These are phyloP conservation scores for Plebejus argus DNA, from an alignment of 2,888 invertebrate species.

Conservation along the genomic window DNA sequence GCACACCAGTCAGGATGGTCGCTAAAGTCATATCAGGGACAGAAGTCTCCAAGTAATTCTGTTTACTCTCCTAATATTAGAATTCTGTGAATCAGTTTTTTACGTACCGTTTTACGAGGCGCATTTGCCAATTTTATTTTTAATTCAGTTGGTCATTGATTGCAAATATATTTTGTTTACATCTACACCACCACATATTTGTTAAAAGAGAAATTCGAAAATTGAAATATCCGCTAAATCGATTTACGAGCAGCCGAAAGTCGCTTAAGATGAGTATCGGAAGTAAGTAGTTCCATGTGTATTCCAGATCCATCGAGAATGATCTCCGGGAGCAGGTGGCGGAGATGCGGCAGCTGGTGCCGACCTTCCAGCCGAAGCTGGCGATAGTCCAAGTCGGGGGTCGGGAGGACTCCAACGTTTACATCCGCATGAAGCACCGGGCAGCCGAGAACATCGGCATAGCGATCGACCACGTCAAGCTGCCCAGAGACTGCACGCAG, in stretches of 20 bases:
- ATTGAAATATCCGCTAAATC: not conserved
- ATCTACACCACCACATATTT: no score
- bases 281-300: not conserved
- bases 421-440: constrained; percentile 97
- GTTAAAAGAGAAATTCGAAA: no score
- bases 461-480: constrained; percentile 87
- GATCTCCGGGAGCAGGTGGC: constrained; percentile 85
- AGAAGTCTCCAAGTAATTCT: constrained; percentile 83
- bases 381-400: constrained; percentile 98
- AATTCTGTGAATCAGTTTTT: not conserved
- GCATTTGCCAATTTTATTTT: not conserved
- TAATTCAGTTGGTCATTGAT: not conserved
- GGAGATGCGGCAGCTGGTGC: constrained; percentile 76
- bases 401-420: constrained; percentile 98
- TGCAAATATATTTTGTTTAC: not conserved
- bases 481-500: constrained; percentile 91
- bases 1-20: constrained; percentile 55
- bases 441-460: constrained; percentile 96
- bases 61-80: constrained; percentile 30
- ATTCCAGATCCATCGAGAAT: constrained; percentile 80
- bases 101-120: not conserved
- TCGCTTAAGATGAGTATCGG: not conserved
- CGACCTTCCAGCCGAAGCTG: constrained; percentile 87
- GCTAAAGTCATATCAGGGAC: constrained; percentile 83
- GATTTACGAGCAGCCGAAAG: not conserved